Conservation (phyloP, 2,113 vertebrate species). For the Aleadryas rufinucha region DNA sequence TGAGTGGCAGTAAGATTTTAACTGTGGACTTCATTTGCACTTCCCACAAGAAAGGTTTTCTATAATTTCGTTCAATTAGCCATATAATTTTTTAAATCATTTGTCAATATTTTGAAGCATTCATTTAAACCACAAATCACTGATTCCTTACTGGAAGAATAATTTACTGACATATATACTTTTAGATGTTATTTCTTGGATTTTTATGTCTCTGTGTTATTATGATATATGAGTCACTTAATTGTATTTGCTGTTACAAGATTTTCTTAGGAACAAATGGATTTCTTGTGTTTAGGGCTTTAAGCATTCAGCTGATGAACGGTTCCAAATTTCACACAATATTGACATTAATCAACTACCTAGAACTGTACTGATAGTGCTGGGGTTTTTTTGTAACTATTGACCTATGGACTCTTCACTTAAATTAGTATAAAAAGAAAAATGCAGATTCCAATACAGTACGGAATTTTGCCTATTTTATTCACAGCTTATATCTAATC, state of each 20-base stretch:
- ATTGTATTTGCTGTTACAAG: background rate
- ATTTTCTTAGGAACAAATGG: background rate
- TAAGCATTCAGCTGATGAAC: background rate
- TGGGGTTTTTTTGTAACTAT: accelerated
- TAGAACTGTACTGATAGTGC: background rate
- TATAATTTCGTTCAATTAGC: background rate
- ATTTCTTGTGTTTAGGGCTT: background rate
- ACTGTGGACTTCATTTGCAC: background rate
- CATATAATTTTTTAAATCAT: background rate
- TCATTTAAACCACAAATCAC: background rate
- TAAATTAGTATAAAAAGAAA: background rate
- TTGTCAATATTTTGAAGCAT: background rate
- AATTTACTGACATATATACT: background rate
- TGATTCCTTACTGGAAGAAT: background rate
- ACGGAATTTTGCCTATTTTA: background rate
- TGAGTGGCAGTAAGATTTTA: background rate
- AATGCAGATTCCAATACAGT: background rate
- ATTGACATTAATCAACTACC: background rate
- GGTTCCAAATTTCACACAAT: background rate
- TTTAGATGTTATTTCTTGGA: background rate
- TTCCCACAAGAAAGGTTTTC: background rate
- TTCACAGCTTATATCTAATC: background rate
- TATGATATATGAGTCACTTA: background rate
- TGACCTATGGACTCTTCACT: background rate
- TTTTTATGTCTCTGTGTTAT: background rate